Conservation (phyloP, 1,140 invertebrate genomes). For the Trichonephila clavata region DNA sequence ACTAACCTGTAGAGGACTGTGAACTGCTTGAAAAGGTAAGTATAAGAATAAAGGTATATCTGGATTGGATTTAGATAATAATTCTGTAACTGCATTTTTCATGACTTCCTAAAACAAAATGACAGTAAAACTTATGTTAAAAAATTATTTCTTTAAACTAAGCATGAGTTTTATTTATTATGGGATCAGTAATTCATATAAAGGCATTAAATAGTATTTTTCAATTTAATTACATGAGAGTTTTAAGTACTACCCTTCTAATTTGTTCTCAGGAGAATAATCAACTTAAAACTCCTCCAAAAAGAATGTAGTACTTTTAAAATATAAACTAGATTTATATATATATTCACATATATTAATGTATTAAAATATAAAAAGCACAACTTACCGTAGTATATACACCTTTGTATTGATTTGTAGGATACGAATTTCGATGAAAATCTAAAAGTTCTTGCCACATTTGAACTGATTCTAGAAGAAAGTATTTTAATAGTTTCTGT, state of each 20-base stretch:
- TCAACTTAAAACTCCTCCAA: no score
- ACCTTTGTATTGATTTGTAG: conserved; percentile 79
- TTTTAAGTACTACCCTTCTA: no score
- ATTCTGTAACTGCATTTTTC: conserved; percentile 78
- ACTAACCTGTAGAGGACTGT: conserved; percentile 80
- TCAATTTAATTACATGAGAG: no score
- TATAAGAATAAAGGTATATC: conserved; percentile 82
- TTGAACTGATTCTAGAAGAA: conserved; percentile 55
- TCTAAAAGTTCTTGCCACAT: conserved; percentile 76
- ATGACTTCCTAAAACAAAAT: conserved; percentile 77
- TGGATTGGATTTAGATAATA: conserved; percentile 77
- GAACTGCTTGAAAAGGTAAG: conserved; percentile 82
- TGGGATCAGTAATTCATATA: no score
- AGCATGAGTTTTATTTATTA: no score
- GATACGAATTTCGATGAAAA: conserved; percentile 79
- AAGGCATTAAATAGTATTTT: no score
- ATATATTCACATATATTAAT: no score
- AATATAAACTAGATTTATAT: no score
- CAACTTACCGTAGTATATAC: conserved; percentile 81
- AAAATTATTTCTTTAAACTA: no score
- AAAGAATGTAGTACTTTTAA: no score
- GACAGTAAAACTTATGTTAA: neutral
- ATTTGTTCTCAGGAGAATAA: no score
- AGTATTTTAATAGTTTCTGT: neutral
- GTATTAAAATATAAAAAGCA: no score